Base-by-base conservation (phyloP, 2,888 invertebrate genomes). In the Lepetodrilus schrolli region DNA sequence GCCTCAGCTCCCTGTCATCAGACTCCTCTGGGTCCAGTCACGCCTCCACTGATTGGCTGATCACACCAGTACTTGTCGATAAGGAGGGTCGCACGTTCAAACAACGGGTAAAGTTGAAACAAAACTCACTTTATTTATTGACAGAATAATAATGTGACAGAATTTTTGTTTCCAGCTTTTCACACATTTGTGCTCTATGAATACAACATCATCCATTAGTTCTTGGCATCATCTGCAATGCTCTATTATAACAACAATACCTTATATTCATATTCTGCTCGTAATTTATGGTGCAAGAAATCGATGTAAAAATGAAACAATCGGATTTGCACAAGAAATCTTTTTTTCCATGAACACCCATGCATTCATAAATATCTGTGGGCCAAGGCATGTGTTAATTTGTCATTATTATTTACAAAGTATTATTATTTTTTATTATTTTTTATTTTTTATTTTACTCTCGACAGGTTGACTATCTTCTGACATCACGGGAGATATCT, bases 401-500 rank as follows among this genome's bases (percentile, higher is more conserved):
- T n/a, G n/a, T 43, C 43, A 13, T 17, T 5, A 43, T 43, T 43
- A 4, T 4, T 43, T 43, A 43, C 3, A 4, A 43, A 43, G n/a
- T 43, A 43, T 1, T 17, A 4, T 43, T 43, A 10, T 8, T 43
- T 13, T 43, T 17, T 13, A 43, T 3, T 43, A 17, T 43, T 2
- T 17, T 43, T 13, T 43, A 7, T 43, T 4, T 43, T 43, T 43
- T 43, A 13, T 17, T 43, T 43, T 43, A 43, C n/a, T n/a, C n/a
- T n/a, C n/a, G 81, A 17, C 77, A 88, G 87, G 83, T 84, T 10
- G 83, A 88, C 36, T 86, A 83, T 77, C 75, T 89, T 68, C 73
- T 89, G 49, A 89, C 89, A n/a, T 73, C 78, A 23, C 84, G 78
- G 74, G 89, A 89, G 75, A 86, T 84, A 74, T 72, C 78, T 23